Evolutionary conservation across 2,888 invertebrate species (phyloP), one percentile per base, ranked within the genome.

Genomic region (Agrilus biguttatus): DNA sequence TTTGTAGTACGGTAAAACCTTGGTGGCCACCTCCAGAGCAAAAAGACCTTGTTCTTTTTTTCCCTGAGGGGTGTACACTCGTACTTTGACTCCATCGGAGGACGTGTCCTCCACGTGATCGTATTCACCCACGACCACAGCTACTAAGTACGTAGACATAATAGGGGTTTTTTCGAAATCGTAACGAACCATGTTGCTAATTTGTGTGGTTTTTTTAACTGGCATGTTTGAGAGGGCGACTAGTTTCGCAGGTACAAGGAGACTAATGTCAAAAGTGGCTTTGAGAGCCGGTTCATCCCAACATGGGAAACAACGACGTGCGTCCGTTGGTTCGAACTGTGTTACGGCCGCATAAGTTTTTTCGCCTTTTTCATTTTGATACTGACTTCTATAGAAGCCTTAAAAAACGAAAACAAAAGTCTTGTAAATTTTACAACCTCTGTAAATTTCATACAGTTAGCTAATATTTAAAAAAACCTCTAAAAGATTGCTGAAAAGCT

Each of bases 211-310:
- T 5, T 68, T 65, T 47, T 71, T 72, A 1, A 76, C 71, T 1
- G 79, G 79, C 95, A 93, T 96, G 65, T 96, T 96, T 14, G 93
- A 93, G 36, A 96, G 72, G 19, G 90, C 92, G 8, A 87, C 84
- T 49, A 83, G 73, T 59, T 84, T 78, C 45, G 78, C 72, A 19
- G 89, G 87, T 37, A 90, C 87, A 47, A 81, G 72, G 14, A 97
- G 67, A 1, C 80, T 78, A 47, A 96, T 84, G 62, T 91, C 86
- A 67, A 96, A 97, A 1, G 88, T 90, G 2, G 95, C 88, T 67
- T 96, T 96, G 49, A 88, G 78, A 8, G 90, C 87, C 8, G 96
- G 96, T 66, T 97, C 96, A 65, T 97, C 96, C 90, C 91, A 96
- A 65, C 93, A 95, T 3, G 95, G 96, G 60, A 97, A 95, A 57